A percentile compares a stretch with the other conserved stretches of the same genome.
These are phyloP conservation scores for Rhinolophus ferrumequinum DNA, from an alignment of 2,113 vertebrate genomes.

Conservation along the genomic window DNA sequence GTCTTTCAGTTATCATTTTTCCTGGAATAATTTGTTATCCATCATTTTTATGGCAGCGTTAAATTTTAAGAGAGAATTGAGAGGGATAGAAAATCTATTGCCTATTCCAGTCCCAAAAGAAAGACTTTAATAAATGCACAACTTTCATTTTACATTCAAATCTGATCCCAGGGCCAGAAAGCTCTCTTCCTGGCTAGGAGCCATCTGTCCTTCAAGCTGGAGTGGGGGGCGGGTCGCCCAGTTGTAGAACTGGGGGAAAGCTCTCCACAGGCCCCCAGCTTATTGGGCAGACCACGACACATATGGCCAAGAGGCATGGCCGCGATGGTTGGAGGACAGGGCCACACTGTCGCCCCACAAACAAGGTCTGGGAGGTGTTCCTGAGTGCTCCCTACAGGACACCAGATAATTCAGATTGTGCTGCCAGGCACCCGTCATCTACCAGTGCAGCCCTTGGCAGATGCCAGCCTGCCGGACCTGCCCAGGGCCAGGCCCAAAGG, in stretches of 20 bases:
- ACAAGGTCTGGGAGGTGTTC: no score
- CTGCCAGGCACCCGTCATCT: not conserved
- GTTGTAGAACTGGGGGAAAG: accelerated
- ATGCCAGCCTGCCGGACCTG: not conserved
- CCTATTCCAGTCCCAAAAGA: conserved; percentile 56
- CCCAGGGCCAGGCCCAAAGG: accelerated
- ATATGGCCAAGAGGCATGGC: accelerated
- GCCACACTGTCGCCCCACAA: accelerated
- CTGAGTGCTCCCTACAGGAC: accelerated
- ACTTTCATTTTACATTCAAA: conserved; percentile 2
- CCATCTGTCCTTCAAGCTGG: not conserved
- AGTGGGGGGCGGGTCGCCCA: accelerated
- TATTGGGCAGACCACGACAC: not conserved
- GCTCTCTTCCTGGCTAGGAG: not conserved
- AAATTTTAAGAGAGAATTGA: conserved; percentile 77
- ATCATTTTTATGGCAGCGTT: conserved; percentile 76
- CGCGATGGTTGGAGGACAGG: accelerated
- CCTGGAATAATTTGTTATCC: conserved; percentile 77
- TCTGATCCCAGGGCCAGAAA: not conserved
- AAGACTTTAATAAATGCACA: conserved; percentile 60
- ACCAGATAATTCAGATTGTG: accelerated
- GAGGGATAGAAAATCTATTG: conserved; percentile 67
- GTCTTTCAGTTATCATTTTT: conserved; percentile 56
- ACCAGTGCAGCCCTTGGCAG: accelerated
- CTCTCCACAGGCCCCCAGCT: accelerated